These are phyloP conservation scores for Buathra laborator DNA, from an alignment of 2,888 invertebrate species.

Conservation along the genomic window DNA sequence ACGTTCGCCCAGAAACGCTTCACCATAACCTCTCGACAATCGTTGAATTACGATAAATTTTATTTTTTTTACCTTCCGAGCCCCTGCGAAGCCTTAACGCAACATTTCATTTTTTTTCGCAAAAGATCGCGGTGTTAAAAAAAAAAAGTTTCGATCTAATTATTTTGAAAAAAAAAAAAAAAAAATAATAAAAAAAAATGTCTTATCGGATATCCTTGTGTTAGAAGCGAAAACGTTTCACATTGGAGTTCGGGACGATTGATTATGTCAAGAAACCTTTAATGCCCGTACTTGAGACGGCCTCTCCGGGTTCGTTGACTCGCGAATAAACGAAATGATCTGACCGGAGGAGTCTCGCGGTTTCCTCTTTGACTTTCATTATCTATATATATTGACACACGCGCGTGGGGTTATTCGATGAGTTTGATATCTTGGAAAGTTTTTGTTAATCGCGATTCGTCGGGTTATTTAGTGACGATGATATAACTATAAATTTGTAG, in stretches of 20 bases:
- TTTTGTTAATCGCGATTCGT: constrained; percentile 11
- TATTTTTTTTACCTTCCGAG: neutral
- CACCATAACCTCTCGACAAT: neutral
- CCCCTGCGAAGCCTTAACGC: too few relatives aligned
- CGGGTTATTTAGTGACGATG: neutral
- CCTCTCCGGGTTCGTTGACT: constrained; percentile 56
- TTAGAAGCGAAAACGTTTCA: neutral
- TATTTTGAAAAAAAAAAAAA: too few relatives aligned
- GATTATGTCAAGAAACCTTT: neutral
- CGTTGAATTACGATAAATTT: neutral
- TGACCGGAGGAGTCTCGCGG: constrained; percentile 7
- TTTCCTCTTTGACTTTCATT: constrained; percentile 39
- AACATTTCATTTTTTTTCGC: too few relatives aligned
- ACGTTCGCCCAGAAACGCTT: constrained; percentile 6
- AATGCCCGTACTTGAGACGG: neutral
- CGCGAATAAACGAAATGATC: constrained; percentile 52
- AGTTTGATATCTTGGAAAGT: constrained; percentile 20
- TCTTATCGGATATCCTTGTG: neutral
- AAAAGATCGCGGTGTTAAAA: too few relatives aligned
- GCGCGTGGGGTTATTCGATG: constrained; percentile 27
- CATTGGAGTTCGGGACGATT: neutral
- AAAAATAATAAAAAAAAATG: too few relatives aligned
- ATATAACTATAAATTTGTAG: neutral
- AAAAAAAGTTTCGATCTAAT: too few relatives aligned
- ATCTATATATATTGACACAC: constrained; percentile 33